A percentile compares a stretch with the other conserved stretches of the same genome.
These are phyloP conservation scores for Ypsolopha sequella DNA, from an alignment of 2,888 invertebrate genomes.

Conservation along the genomic window DNA sequence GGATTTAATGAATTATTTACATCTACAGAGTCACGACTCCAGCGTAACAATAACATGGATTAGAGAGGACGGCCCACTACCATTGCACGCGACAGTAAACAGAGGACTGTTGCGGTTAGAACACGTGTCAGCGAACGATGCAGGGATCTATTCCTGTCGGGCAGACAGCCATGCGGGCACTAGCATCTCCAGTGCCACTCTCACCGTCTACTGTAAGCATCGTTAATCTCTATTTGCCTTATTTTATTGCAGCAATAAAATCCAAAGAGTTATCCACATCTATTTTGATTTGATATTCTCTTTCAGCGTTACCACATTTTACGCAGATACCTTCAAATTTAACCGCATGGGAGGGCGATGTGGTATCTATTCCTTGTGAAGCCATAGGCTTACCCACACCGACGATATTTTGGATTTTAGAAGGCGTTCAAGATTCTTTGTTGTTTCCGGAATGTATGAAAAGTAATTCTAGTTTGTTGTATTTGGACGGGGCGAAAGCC, in stretches of 20 bases:
- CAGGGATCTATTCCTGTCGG: constrained; percentile 92
- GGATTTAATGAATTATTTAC: constrained; percentile 2
- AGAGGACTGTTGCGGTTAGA: constrained; percentile 77
- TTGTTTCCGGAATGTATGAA: constrained; percentile 63
- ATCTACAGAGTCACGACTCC: constrained; percentile 52
- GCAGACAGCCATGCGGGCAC: constrained; percentile 92
- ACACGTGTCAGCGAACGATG: constrained; percentile 86
- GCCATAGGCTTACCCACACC: constrained; percentile 94
- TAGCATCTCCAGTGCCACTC: constrained; percentile 87
- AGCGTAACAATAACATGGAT: constrained; percentile 63
- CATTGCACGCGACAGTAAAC: constrained; percentile 48
- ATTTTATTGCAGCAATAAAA: constrained; percentile 3
- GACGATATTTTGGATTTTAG: constrained; percentile 95
- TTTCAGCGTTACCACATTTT: constrained; percentile 89
- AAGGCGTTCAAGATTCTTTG: constrained; percentile 83
- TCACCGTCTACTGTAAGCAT: constrained; percentile 92
- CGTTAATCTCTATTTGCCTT: constrained; percentile 3
- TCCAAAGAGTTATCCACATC: background rate
- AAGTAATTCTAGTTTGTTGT: constrained; percentile 60
- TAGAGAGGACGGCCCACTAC: constrained; percentile 55
- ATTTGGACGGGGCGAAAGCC: constrained; percentile 52
- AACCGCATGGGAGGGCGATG: constrained; percentile 87
- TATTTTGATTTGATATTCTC: background rate
- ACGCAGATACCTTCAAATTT: constrained; percentile 88
- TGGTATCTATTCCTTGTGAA: constrained; percentile 92